A percentile compares a stretch with the other conserved stretches of the same genome.
Conservation (phyloP, 2,113 vertebrate genomes). For the Verasper variegatus region DNA sequence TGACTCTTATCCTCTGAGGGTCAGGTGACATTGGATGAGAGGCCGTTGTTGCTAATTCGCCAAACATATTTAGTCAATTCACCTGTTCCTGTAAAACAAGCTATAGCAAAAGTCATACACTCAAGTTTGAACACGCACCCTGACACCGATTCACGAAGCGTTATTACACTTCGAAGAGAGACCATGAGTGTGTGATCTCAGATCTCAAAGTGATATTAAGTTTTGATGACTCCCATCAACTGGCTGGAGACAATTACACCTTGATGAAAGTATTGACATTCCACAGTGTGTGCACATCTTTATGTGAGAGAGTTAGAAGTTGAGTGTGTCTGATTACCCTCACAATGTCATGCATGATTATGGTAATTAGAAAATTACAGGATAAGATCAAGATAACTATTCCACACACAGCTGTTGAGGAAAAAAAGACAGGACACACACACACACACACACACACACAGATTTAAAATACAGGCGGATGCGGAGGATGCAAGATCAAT, state of each 20-base stretch:
- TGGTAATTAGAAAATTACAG: slow-evolving; percentile 68
- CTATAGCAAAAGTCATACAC: background rate
- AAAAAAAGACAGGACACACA: background rate
- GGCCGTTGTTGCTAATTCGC: no score
- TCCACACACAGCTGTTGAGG: slow-evolving; percentile 51
- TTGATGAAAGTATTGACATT: slow-evolving; percentile 3
- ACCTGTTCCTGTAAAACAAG: background rate
- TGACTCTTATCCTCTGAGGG: no score
- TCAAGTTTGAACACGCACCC: background rate
- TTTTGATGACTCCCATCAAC: slow-evolving; percentile 21
- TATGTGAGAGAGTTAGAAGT: background rate
- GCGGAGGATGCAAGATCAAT: slow-evolving; percentile 39
- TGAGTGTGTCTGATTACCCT: slow-evolving; percentile 39
- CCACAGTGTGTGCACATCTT: background rate
- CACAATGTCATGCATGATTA: slow-evolving; percentile 53
- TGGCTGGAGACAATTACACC: slow-evolving; percentile 44
- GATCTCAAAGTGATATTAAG: no score
- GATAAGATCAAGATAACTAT: slow-evolving; percentile 54
- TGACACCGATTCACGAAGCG: no score
- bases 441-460: background rate
- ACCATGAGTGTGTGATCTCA: no score
- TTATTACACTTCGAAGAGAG: background rate
- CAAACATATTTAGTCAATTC: background rate
- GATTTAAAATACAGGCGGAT: background rate
- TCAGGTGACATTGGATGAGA: no score